phyloP scores from a whole-genome alignment of 2,797 vertebrate genomes.

The Vipera latastei region DNA sequence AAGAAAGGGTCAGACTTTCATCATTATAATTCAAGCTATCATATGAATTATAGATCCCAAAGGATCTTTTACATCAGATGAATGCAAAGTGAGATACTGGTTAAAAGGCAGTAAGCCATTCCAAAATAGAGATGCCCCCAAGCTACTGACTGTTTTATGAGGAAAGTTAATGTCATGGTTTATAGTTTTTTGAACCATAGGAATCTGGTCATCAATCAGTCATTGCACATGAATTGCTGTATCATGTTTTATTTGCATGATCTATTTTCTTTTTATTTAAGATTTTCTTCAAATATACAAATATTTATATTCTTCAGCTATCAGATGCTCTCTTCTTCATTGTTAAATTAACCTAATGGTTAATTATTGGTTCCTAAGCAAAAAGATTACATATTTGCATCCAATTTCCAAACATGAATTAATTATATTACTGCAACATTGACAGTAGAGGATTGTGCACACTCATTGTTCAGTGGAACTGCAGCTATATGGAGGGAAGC shows the following conservation, averaged over 20 bases:
- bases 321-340: background rate
- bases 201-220: slow-evolving; percentile 19
- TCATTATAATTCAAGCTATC: slow-evolving; percentile 42
- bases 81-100: background rate
- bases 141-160: slow-evolving; percentile 13
- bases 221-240: slow-evolving; percentile 7
- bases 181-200: slow-evolving; percentile 26
- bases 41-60: slow-evolving; percentile 47
- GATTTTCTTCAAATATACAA: background rate
- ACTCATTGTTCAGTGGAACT: background rate
- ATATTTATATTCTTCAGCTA: background rate
- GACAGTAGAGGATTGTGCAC: background rate
- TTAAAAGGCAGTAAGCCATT: slow-evolving; percentile 44
- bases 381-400: background rate
- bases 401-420: background rate
- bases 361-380: background rate
- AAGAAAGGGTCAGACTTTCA: slow-evolving; percentile 41
- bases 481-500: background rate
- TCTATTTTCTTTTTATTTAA: background rate
- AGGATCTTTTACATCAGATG: slow-evolving; percentile 47
- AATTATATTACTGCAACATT: background rate
- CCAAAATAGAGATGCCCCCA: slow-evolving; percentile 25
- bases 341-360: background rate
- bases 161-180: background rate
- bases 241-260: background rate